Conservation (phyloP, 2,113 vertebrate species). For the Tupaia tana region DNA sequence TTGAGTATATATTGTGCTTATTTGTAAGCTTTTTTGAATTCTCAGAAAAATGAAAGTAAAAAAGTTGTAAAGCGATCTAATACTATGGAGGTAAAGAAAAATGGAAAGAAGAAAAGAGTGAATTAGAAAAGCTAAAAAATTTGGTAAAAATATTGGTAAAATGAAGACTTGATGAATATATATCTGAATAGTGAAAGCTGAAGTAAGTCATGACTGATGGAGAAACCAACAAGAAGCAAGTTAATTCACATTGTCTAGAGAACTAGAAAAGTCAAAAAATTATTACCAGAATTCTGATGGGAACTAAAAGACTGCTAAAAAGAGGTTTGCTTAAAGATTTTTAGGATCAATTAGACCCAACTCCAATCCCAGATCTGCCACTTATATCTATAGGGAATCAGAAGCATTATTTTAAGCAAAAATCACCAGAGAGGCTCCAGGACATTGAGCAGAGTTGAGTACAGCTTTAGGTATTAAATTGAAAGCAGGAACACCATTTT, state of each 20-base stretch:
- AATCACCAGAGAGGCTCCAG: not conserved
- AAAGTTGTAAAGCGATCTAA: not conserved
- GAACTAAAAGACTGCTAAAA: not conserved
- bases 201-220: not conserved
- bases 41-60: not conserved
- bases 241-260: not conserved
- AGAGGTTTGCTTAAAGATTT: not conserved
- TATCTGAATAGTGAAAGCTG: not conserved
- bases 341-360: not conserved
- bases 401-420: not conserved
- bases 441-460: not conserved
- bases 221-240: not conserved
- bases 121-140: not conserved
- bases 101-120: not conserved
- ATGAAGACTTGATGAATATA: not conserved
- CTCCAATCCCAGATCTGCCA: not conserved
- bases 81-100: not conserved
- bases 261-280: not conserved
- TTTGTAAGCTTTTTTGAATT: not conserved
- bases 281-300: not conserved
- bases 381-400: not conserved
- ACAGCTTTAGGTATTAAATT: not conserved
- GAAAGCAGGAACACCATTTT: not conserved
- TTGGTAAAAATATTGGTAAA: not conserved
- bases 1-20: not conserved